Base-by-base conservation (phyloP, 2,797 vertebrate genomes). In the Enteromius mattozi region DNA sequence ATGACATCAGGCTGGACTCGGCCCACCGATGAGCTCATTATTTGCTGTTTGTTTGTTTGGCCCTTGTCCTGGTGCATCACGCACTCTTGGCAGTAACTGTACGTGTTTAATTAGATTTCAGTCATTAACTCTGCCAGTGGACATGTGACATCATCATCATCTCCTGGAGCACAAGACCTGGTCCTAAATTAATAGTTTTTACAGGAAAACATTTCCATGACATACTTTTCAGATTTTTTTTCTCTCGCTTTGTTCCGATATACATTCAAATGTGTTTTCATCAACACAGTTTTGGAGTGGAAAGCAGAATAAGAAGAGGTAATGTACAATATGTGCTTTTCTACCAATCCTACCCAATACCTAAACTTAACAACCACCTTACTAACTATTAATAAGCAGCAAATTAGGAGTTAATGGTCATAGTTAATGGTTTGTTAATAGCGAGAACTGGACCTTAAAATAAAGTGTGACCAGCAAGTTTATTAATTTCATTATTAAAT, bases 21-120 rank as follows among this genome's bases (percentile, higher is more conserved):
- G 30, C 80, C 80, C 72, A 79, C 54, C 3, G 17, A 69, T 87
- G 78, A 90, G 65, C 76, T 87, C 85, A 86, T 61, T 78, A 83
- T 71, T 83, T 83, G 79, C 70, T 61, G 74, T 86, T 78, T 81
- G 66, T 82, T 83, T 85, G 77, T 81, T 82, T 88, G 78, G 82
- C 81, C 72, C 66, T 49, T 78, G 84, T 75, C 66, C 81, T 81
- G 87, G 72, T 86, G 75, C 40, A 88, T 86, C 35, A 54, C 76
- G 14, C 70, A 21, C 74, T 13, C 17, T 72, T 77, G 75, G 80
- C 70, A 86, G 51, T 30, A 80, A 66, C n/a, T 35, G 5, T n/a
- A 30, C 56, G 10, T 17, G 37, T 9, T 65, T 81, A 84, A 86
- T 82, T 70, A 76, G 61, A 45, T 65, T 69, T 35, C 37, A 13